These are phyloP conservation scores for Ceyx margarethae DNA, from an alignment of 2,113 vertebrate genomes.

Conservation along the genomic window DNA sequence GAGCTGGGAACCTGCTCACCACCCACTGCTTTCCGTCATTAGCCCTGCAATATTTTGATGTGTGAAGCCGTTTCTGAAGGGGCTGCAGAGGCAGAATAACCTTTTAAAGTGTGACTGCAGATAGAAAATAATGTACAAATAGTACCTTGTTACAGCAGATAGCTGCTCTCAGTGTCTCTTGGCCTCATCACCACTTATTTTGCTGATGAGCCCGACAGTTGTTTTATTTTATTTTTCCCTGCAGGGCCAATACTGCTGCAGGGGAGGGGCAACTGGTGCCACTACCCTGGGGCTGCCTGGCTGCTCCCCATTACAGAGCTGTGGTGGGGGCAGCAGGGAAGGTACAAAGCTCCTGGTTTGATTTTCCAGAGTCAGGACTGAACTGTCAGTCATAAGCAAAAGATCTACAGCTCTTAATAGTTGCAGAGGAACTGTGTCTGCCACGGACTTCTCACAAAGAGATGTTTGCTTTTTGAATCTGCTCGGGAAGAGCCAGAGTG, in stretches of 20 bases:
- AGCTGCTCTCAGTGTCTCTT: background rate
- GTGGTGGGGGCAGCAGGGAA: background rate
- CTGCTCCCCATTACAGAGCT: background rate
- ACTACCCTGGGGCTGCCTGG: background rate
- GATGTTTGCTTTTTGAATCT: constrained; percentile 10
- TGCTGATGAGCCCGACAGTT: constrained; percentile 16
- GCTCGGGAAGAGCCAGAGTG: background rate
- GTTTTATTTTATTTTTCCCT: background rate
- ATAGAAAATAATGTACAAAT: constrained; percentile 10
- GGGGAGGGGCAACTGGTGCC: background rate
- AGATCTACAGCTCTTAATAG: background rate
- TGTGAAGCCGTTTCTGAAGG: constrained; percentile 35
- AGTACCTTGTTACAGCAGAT: constrained; percentile 27
- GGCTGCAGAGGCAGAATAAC: constrained; percentile 30
- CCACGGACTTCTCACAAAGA: background rate
- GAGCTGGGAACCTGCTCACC: background rate
- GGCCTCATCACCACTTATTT: constrained; percentile 28
- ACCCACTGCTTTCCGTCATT: constrained; percentile 28
- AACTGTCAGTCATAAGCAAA: background rate
- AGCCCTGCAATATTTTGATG: background rate
- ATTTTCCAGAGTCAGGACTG: background rate
- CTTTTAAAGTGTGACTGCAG: constrained; percentile 55
- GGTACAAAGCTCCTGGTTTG: background rate
- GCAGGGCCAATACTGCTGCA: background rate
- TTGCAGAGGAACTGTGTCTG: background rate